phyloP scores from a whole-genome alignment of 1,140 invertebrate species.

The Amphibalanus amphitrite region DNA sequence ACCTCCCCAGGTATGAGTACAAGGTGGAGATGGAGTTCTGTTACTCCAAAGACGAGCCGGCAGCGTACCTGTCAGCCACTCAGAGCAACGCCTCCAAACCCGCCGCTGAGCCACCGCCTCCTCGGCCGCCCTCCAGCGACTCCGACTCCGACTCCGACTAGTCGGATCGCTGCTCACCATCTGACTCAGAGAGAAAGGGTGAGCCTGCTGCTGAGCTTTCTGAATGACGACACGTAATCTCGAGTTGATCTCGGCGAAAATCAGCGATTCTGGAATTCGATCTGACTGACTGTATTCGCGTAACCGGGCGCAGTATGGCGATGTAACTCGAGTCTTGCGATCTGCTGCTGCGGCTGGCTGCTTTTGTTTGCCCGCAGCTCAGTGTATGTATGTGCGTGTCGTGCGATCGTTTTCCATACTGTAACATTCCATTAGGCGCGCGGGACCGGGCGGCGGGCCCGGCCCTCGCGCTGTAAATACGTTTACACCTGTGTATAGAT shows the following conservation, averaged over 20 bases:
- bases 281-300: neutral
- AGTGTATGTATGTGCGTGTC: neutral
- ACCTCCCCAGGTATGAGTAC: constrained; percentile 20
- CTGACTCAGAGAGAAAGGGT: neutral
- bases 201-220: neutral
- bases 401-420: too few relatives aligned
- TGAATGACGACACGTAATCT: neutral
- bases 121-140: constrained; percentile 16
- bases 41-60: neutral
- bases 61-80: constrained; percentile 55
- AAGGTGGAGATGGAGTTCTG: constrained; percentile 69
- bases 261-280: neutral
- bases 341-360: neutral
- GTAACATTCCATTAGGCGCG: too few relatives aligned
- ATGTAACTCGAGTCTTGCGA: neutral
- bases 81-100: constrained; percentile 24
- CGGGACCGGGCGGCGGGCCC: too few relatives aligned
- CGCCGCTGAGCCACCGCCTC: constrained; percentile 10
- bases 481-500: too few relatives aligned
- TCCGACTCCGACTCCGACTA: constrained; percentile 17
- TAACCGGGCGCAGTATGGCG: neutral
- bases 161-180: neutral
- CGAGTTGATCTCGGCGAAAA: neutral
- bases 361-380: neutral
- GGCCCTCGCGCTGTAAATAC: too few relatives aligned